Evolutionary conservation across 64 coral and sea anemone genomes (phyloP).

Genomic region (Stichodactyla helianthus): DNA sequence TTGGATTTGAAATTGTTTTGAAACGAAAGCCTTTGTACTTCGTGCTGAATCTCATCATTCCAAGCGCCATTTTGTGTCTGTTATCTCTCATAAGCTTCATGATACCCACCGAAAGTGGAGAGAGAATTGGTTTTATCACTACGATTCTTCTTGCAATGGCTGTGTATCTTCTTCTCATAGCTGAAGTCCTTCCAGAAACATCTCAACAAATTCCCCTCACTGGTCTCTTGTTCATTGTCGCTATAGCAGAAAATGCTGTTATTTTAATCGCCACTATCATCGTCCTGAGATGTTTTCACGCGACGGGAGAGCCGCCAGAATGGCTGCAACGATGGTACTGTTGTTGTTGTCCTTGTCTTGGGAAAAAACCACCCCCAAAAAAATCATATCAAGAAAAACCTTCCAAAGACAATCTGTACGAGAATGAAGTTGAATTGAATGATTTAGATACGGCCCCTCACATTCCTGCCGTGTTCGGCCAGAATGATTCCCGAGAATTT

Average conservation of each 20-base stretch:
- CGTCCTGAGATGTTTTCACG: slow-evolving; percentile 35
- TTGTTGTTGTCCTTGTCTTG: slow-evolving; percentile 13
- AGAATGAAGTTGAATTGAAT: slow-evolving; percentile 13
- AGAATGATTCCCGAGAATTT: neutral
- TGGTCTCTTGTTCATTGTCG: slow-evolving; percentile 30
- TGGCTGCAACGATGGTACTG: slow-evolving; percentile 35
- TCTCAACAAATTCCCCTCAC: slow-evolving; percentile 37
- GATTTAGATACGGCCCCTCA: neutral
- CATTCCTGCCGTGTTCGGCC: slow-evolving; percentile 4
- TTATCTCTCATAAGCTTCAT: slow-evolving; percentile 33
- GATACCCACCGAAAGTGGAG: slow-evolving; percentile 52
- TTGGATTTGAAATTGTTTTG: slow-evolving; percentile 14
- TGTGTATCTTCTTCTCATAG: slow-evolving; percentile 43
- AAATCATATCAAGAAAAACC: neutral
- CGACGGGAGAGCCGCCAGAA: slow-evolving; percentile 10
- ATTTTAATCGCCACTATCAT: slow-evolving; percentile 35
- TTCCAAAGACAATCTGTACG: neutral
- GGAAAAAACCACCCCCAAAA: slow-evolving; percentile 6
- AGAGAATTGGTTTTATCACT: slow-evolving; percentile 57
- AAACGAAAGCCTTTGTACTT: slow-evolving; percentile 32
- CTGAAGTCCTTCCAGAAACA: slow-evolving; percentile 47
- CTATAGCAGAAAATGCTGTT: slow-evolving; percentile 19
- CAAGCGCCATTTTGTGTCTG: slow-evolving; percentile 25
- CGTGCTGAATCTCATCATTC: slow-evolving; percentile 45
- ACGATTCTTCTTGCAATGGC: slow-evolving; percentile 54